Conservation (phyloP, 92 coral and sea anemone genomes). For the Umimayanthus kanabou region DNA sequence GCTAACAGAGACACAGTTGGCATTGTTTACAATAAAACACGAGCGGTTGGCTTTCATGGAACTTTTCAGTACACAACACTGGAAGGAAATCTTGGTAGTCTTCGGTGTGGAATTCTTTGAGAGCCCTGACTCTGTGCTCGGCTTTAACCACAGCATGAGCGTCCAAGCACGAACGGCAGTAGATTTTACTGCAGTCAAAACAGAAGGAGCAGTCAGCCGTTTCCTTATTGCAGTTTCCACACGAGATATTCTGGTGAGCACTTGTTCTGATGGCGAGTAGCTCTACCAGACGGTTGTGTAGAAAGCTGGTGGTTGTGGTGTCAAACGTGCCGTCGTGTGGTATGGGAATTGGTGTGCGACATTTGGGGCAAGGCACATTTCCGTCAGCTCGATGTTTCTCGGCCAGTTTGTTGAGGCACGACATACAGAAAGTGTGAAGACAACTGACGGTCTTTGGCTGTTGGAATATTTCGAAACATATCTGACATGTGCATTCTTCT, state of each 20-base stretch:
- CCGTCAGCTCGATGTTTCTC: constrained; percentile 25
- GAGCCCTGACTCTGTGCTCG: constrained; percentile 14
- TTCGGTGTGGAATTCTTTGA: constrained; percentile 10
- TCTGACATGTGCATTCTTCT: constrained; percentile 20
- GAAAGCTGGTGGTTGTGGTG: constrained; percentile 1
- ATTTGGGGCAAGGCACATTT: constrained; percentile 18
- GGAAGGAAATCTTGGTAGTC: constrained; percentile 22
- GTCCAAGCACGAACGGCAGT: not conserved
- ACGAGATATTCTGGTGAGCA: not conserved
- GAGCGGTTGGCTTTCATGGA: too few species aligned
- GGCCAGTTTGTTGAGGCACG: constrained; percentile 39
- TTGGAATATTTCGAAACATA: constrained; percentile 25
- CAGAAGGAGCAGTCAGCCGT: constrained; percentile 16
- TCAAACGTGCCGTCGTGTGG: constrained; percentile 22
- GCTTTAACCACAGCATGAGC: constrained; percentile 8
- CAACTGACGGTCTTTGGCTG: constrained; percentile 15
- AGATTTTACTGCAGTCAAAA: constrained; percentile 30
- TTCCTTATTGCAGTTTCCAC: constrained; percentile 29
- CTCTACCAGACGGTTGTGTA: constrained; percentile 23
- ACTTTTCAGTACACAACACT: too few species aligned
- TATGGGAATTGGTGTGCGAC: constrained; percentile 18
- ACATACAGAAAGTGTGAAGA: constrained; percentile 32
- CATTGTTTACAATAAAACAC: too few species aligned
- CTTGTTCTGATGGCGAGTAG: constrained; percentile 23
- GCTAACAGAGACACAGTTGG: too few species aligned